Evolutionary conservation across 2,113 vertebrate species (phyloP).

Genomic region (Amphiprion percula): DNA sequence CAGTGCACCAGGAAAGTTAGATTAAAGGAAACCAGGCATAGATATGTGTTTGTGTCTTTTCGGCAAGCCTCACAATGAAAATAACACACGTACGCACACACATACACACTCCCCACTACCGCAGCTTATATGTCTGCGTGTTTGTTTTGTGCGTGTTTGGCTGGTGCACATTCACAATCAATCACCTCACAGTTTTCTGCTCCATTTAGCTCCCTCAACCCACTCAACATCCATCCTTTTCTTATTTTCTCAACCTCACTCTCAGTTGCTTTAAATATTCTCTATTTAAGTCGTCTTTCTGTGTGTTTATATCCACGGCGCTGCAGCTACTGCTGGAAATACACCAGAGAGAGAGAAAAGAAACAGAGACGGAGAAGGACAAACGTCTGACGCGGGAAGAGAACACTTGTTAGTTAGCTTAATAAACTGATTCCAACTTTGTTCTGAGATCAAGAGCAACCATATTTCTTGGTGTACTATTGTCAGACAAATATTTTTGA

Average conservation of each 20-base stretch:
- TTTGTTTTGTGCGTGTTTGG: background rate
- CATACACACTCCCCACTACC: background rate
- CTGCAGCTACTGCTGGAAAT: constrained; percentile 36
- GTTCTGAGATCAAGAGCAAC: constrained; percentile 31
- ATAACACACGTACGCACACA: too few species aligned
- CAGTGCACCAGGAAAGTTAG: constrained; percentile 46
- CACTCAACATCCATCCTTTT: constrained; percentile 42
- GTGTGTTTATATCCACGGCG: constrained; percentile 53
- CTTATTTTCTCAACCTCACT: constrained; percentile 24
- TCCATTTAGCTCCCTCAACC: constrained; percentile 44
- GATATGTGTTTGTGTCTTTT: constrained; percentile 34
- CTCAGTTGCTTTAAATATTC: constrained; percentile 36
- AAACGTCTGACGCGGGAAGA: constrained; percentile 35
- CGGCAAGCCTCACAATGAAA: constrained; percentile 32
- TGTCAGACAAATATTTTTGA: constrained; percentile 37
- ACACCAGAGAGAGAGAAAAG: constrained; percentile 50
- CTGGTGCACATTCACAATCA: constrained; percentile 29
- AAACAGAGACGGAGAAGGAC: constrained; percentile 43
- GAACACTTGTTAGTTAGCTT: constrained; percentile 36
- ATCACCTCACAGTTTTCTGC: constrained; percentile 37
- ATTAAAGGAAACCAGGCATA: constrained; percentile 56
- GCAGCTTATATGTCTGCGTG: constrained; percentile 11
- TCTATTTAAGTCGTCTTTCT: constrained; percentile 37
- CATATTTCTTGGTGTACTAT: constrained; percentile 16
- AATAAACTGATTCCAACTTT: constrained; percentile 48